Conservation (phyloP, 2,888 invertebrate species). For the Drosophila helvetica region DNA sequence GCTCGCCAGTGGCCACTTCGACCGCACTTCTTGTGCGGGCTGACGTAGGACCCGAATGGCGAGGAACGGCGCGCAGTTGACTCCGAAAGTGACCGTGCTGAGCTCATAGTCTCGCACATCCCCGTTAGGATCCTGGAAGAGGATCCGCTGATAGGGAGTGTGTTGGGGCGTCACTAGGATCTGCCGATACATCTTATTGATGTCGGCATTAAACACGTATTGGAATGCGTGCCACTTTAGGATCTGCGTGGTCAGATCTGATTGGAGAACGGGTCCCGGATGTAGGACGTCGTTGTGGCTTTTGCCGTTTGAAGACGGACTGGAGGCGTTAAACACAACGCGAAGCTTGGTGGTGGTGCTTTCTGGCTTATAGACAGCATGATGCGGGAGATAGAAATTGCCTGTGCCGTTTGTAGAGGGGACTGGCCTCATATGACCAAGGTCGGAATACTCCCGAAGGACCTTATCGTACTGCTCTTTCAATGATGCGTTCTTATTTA, state of each 20-base stretch:
- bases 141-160: background rate
- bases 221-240: too few species aligned
- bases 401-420: too few species aligned
- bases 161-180: background rate
- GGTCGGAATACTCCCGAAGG: too few species aligned
- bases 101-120: background rate
- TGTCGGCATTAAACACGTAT: too few species aligned
- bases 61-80: background rate
- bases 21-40: too few species aligned
- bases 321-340: background rate
- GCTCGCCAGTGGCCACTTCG: too few species aligned
- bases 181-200: conserved; percentile 5
- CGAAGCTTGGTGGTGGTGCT: background rate
- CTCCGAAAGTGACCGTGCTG: background rate
- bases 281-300: background rate
- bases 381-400: conserved; percentile 1
- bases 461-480: too few species aligned
- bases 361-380: too few species aligned
- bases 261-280: background rate
- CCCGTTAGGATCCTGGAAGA: background rate
- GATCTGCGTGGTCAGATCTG: background rate
- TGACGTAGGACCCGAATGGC: too few species aligned
- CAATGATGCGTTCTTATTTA: too few species aligned
- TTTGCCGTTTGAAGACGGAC: background rate
- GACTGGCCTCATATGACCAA: too few species aligned